Base-by-base conservation (phyloP, 2,888 invertebrate genomes). In the Rhagonycha lutea region DNA sequence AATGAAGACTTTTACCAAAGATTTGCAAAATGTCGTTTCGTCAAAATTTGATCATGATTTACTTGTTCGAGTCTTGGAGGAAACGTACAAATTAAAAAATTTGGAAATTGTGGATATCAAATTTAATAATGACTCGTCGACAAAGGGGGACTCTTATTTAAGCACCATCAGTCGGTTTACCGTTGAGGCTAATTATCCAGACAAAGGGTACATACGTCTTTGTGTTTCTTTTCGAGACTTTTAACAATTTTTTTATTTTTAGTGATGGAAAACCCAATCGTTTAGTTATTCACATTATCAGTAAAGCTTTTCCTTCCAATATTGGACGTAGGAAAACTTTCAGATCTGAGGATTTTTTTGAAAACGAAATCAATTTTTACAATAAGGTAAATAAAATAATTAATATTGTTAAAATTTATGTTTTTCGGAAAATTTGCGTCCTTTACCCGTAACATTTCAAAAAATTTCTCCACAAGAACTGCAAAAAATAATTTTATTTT, bases 331-430 rank as follows among this genome's bases (percentile, higher is more conserved):
- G 91, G 0, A 91, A 92, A 28, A 91, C 94, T 0, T 94, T 90
- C 81, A 89, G 92, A 74, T 92, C 92, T 61, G 83, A 88, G 4
- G 93, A 92, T 68, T 94, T 94, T 84, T 94, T 94, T 82, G 88
- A 88, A 77, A 94, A 94, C 83, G 94, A 94, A 86, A 92, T 92
- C 0, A 87, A 88, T 70, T 94, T 94, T 84, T 94, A 94, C 84
- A 87, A 88, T 60, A 86, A 86, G 78, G 89, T 86, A 81, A 74
- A 26, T 62, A 8, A 29, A 9, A 5, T n/a, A n/a, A n/a, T n/a
- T n/a, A n/a, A n/a, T n/a, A n/a, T n/a, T n/a, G n/a, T n/a, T n/a
- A n/a, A n/a, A n/a, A n/a, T n/a, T n/a, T n/a, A n/a, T n/a, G n/a
- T n/a, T n/a, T n/a, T n/a, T n/a, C n/a, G n/a, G n/a, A n/a, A n/a